Evolutionary conservation across 2,888 invertebrate genomes (phyloP).

Genomic region (Belgica antarctica): DNA sequence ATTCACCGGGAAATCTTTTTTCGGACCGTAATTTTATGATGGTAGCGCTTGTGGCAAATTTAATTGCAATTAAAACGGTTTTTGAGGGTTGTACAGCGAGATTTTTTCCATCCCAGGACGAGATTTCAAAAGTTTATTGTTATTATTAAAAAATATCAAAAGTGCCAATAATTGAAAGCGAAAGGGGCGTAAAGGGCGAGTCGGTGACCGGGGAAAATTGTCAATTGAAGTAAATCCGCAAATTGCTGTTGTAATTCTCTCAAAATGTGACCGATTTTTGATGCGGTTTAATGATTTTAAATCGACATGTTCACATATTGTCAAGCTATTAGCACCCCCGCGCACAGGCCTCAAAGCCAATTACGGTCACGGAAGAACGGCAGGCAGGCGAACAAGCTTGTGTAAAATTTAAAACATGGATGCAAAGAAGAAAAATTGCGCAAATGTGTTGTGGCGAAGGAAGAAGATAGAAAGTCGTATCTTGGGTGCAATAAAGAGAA

Average conservation of each 20-base stretch:
- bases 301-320: slow-evolving; percentile 33
- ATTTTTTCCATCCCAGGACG: neutral
- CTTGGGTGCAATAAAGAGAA: slow-evolving; percentile 23
- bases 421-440: neutral
- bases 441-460: neutral
- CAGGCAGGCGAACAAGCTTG: too few species aligned
- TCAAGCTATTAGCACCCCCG: slow-evolving; percentile 41
- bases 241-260: too few species aligned
- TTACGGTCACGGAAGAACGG: slow-evolving; percentile 24
- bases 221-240: neutral
- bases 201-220: too few species aligned
- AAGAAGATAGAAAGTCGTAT: slow-evolving; percentile 15
- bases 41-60: slow-evolving; percentile 10
- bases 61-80: slow-evolving; percentile 40
- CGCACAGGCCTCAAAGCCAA: slow-evolving; percentile 21
- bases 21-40: neutral
- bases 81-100: slow-evolving; percentile 13
- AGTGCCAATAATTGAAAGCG: neutral
- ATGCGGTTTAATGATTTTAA: slow-evolving; percentile 35
- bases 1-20: neutral
- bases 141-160: slow-evolving; percentile 11
- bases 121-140: neutral
- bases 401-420: neutral
- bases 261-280: too few species aligned
- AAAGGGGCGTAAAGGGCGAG: too few species aligned